These are phyloP conservation scores for Drosophila yooni DNA, from an alignment of 2,888 invertebrate genomes.

Conservation along the genomic window DNA sequence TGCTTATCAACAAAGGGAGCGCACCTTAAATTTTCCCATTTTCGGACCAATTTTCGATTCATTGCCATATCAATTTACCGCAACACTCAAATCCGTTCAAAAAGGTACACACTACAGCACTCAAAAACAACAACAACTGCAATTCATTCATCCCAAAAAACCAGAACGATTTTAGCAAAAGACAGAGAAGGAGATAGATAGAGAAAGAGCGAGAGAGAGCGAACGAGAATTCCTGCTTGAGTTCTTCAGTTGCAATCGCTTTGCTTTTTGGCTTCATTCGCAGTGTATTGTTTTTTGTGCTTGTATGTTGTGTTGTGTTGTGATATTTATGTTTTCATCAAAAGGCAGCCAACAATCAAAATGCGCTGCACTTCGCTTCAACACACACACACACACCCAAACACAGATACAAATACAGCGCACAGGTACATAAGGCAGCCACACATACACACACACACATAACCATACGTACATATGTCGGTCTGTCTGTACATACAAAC, in stretches of 20 bases:
- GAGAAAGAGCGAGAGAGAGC: slow-evolving; percentile 15
- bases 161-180: slow-evolving; percentile 26
- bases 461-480: slow-evolving; percentile 3
- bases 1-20: slow-evolving; percentile 49
- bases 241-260: slow-evolving; percentile 51
- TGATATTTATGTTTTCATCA: slow-evolving; percentile 81
- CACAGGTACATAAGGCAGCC: slow-evolving; percentile 50
- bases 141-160: slow-evolving; percentile 73
- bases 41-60: slow-evolving; percentile 50
- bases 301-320: slow-evolving; percentile 41
- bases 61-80: slow-evolving; percentile 75
- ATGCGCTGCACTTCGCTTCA: slow-evolving; percentile 76
- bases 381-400: slow-evolving; percentile 19
- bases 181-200: slow-evolving; percentile 13
- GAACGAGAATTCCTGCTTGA: slow-evolving; percentile 43
- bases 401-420: slow-evolving; percentile 35
- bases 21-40: slow-evolving; percentile 34
- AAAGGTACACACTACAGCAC: slow-evolving; percentile 36
- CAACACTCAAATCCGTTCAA: slow-evolving; percentile 39
- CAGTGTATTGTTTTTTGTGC: slow-evolving; percentile 40
- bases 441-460: slow-evolving; percentile 21
- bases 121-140: slow-evolving; percentile 42
- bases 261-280: slow-evolving; percentile 33
- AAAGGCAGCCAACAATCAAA: slow-evolving; percentile 81
- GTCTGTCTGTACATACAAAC: slow-evolving; percentile 26